These are phyloP conservation scores for Synaphobranchus kaupii DNA, from an alignment of 2,797 vertebrate genomes.

Conservation along the genomic window DNA sequence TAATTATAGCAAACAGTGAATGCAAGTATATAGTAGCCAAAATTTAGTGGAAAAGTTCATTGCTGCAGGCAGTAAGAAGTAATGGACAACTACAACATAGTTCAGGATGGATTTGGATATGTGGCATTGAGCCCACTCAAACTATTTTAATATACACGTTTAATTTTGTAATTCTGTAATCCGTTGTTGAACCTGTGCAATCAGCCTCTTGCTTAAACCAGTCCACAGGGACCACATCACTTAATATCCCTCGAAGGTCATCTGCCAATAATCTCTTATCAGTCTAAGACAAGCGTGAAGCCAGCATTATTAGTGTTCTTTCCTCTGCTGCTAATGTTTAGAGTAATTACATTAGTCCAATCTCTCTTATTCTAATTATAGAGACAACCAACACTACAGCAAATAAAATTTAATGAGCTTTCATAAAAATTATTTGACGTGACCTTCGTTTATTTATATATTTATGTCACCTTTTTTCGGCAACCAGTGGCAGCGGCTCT, in stretches of 20 bases:
- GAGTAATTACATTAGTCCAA: conserved; percentile 67
- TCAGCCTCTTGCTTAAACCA: no score
- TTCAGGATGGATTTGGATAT: no score
- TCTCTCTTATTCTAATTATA: conserved; percentile 72
- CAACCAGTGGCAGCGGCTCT: conserved; percentile 37
- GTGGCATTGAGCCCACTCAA: no score
- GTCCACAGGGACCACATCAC: conserved; percentile 29
- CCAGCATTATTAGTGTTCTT: conserved; percentile 52
- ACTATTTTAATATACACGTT: no score
- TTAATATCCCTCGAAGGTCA: conserved; percentile 62
- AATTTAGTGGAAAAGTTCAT: background rate
- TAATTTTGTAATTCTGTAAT: no score
- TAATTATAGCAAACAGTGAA: background rate
- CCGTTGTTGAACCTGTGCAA: no score
- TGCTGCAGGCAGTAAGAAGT: background rate
- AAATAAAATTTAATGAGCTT: conserved; percentile 75
- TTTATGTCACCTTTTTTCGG: conserved; percentile 41
- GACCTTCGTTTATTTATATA: conserved; percentile 70
- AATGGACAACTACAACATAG: no score
- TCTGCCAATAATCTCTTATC: conserved; percentile 54
- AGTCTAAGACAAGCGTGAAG: conserved; percentile 43
- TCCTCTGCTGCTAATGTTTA: conserved; percentile 60
- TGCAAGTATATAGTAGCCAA: background rate
- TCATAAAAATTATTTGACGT: conserved; percentile 68
- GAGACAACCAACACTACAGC: conserved; percentile 58